Evolutionary conservation across 2,113 vertebrate genomes (phyloP).

Genomic region (Odontesthes bonariensis): DNA sequence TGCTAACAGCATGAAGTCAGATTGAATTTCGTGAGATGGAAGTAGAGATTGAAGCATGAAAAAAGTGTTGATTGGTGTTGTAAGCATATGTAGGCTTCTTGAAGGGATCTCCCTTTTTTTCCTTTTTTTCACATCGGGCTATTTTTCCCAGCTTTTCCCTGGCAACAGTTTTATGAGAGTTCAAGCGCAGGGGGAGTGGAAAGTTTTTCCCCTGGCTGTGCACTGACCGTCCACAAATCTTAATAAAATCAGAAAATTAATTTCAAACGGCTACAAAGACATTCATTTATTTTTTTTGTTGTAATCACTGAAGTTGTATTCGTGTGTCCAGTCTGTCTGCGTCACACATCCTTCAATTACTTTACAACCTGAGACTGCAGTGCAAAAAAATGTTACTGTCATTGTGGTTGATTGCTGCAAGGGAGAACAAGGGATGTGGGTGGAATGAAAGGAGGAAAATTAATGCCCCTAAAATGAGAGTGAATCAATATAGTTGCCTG

Average conservation of each 20-base stretch:
- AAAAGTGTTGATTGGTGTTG: slow-evolving; percentile 48
- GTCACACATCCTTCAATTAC: slow-evolving; percentile 2
- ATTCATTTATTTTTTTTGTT: rapidly evolving
- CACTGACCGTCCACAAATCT: slow-evolving; percentile 6
- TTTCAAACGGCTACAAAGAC: background rate
- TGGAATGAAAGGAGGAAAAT: slow-evolving; percentile 46
- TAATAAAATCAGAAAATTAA: background rate
- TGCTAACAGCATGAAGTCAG: slow-evolving; percentile 40
- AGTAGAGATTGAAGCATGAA: slow-evolving; percentile 7
- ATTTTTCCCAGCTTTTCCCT: slow-evolving; percentile 35
- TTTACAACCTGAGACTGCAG: slow-evolving; percentile 3
- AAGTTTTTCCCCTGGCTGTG: slow-evolving; percentile 2
- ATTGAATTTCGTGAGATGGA: slow-evolving; percentile 22
- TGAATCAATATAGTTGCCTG: slow-evolving; percentile 67
- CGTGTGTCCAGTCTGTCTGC: background rate
- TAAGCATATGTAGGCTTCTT: slow-evolving; percentile 15
- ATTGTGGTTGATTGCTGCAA: slow-evolving; percentile 11
- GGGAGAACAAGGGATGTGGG: slow-evolving; percentile 47
- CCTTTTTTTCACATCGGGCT: slow-evolving; percentile 2
- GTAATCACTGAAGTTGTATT: slow-evolving; percentile 4
- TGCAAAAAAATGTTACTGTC: slow-evolving; percentile 22
- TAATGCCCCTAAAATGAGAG: slow-evolving; percentile 62
- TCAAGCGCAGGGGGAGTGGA: slow-evolving; percentile 17
- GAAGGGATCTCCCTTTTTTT: background rate
- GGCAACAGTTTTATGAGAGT: slow-evolving; percentile 45